Evolutionary conservation across 1,140 invertebrate species (phyloP).

Genomic region (Drosophila fuyamai): DNA sequence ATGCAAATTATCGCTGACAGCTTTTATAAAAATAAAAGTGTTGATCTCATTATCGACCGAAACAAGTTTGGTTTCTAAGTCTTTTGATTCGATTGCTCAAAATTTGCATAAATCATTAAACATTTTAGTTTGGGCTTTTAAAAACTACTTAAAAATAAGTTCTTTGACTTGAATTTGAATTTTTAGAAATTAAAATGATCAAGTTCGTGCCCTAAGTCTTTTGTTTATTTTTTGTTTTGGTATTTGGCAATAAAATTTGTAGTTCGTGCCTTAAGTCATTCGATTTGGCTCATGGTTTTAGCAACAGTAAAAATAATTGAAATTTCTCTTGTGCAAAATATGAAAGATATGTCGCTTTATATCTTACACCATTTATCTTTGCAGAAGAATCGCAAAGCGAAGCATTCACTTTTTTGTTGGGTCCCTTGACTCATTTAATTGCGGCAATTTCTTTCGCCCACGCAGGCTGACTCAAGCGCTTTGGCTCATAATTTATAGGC

Average conservation of each 20-base stretch:
- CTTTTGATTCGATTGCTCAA: background rate
- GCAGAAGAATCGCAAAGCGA: constrained; percentile 39
- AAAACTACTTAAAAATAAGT: no score
- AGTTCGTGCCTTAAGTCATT: constrained; percentile 63
- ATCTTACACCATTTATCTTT: constrained; percentile 10
- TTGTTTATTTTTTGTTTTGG: no score
- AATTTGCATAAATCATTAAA: background rate
- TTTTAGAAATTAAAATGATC: background rate
- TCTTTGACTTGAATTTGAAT: background rate
- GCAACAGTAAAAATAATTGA: constrained; percentile 8
- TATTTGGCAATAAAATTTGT: no score
- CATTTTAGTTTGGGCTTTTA: no score
- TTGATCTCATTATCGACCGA: background rate
- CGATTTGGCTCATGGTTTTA: constrained; percentile 23
- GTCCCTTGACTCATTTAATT: constrained; percentile 59
- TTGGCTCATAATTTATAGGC: constrained; percentile 72
- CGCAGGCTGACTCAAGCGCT: constrained; percentile 51
- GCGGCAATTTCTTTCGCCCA: constrained; percentile 64
- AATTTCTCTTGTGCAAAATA: constrained; percentile 21
- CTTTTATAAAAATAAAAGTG: background rate
- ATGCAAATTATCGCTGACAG: constrained; percentile 25
- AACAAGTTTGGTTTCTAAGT: constrained; percentile 3
- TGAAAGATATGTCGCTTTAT: constrained; percentile 27
- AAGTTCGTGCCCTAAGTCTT: constrained; percentile 5
- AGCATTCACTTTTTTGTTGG: constrained; percentile 44